phyloP scores from a whole-genome alignment of 1,140 invertebrate species.

The Drosophila rufa region DNA sequence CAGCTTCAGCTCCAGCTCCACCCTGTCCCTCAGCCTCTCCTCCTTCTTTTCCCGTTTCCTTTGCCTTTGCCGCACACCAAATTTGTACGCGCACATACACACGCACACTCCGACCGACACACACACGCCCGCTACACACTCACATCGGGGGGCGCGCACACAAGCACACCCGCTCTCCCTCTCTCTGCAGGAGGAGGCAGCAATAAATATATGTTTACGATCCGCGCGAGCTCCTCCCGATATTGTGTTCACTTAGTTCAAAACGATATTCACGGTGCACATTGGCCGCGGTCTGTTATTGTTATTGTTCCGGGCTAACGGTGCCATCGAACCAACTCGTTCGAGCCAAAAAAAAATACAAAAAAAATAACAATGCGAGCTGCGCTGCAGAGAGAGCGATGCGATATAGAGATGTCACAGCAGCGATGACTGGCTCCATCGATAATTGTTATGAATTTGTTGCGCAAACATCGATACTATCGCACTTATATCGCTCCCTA shows the following conservation, averaged over 20 bases:
- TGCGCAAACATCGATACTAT: too few relatives aligned
- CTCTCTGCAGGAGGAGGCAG: conserved; percentile 25
- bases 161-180: conserved; percentile 18
- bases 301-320: conserved; percentile 5
- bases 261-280: conserved; percentile 4
- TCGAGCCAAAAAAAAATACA: conserved; percentile 32
- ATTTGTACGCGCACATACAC: conserved; percentile 14
- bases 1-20: conserved; percentile 16
- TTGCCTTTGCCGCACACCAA: conserved; percentile 27
- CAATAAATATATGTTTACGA: conserved; percentile 22
- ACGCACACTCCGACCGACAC: conserved; percentile 9
- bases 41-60: conserved; percentile 23
- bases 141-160: conserved; percentile 35
- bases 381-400: conserved; percentile 1
- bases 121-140: conserved; percentile 18
- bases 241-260: conserved; percentile 13
- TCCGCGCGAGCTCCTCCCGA: conserved; percentile 3
- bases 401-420: too few relatives aligned
- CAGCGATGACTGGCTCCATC: too few relatives aligned
- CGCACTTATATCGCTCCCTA: too few relatives aligned
- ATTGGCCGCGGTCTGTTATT: conserved; percentile 11
- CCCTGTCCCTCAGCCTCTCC: conserved; percentile 11
- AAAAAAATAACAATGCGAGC: conserved; percentile 36
- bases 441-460: too few relatives aligned
- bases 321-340: conserved; percentile 13